Percentiles rank a stretch among this genome's conserved stretches.
Conservation (phyloP, 2,888 invertebrate genomes). For the Cartodere bifasciata region DNA sequence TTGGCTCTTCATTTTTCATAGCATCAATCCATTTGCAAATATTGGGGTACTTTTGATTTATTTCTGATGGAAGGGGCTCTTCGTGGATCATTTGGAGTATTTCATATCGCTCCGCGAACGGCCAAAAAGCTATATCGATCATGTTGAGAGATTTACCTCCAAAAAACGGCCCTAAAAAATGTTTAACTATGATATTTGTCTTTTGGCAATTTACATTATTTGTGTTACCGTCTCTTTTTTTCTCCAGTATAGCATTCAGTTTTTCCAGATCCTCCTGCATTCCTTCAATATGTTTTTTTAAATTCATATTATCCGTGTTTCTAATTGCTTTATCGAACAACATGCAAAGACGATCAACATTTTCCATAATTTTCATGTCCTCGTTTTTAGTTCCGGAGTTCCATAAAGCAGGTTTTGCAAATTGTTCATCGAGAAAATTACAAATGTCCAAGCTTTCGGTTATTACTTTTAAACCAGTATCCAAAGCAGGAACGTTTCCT, state of each 20-base stretch:
- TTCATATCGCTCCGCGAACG: too few relatives aligned
- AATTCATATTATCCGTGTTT: background rate
- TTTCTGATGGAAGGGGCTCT: too few relatives aligned
- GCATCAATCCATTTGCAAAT: too few relatives aligned
- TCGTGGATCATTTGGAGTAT: too few relatives aligned
- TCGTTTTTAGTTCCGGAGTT: background rate
- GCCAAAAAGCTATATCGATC: too few relatives aligned
- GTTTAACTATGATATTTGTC: too few relatives aligned
- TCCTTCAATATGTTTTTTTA: background rate
- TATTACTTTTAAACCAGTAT: constrained; percentile 32
- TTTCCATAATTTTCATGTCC: background rate
- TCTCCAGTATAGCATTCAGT: background rate
- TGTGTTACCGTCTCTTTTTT: too few relatives aligned
- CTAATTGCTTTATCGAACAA: constrained; percentile 1
- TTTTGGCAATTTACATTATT: too few relatives aligned
- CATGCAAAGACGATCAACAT: background rate
- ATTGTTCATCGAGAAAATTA: constrained; percentile 39
- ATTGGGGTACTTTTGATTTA: too few relatives aligned
- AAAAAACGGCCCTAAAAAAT: too few relatives aligned
- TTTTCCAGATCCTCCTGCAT: background rate
- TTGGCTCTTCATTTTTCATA: too few relatives aligned
- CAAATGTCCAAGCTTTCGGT: constrained; percentile 38
- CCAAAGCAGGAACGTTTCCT: constrained; percentile 35
- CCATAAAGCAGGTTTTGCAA: constrained; percentile 33
- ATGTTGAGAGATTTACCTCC: too few relatives aligned